Evolutionary conservation across 1,140 invertebrate genomes (phyloP).

Genomic region (Aricia agestis): DNA sequence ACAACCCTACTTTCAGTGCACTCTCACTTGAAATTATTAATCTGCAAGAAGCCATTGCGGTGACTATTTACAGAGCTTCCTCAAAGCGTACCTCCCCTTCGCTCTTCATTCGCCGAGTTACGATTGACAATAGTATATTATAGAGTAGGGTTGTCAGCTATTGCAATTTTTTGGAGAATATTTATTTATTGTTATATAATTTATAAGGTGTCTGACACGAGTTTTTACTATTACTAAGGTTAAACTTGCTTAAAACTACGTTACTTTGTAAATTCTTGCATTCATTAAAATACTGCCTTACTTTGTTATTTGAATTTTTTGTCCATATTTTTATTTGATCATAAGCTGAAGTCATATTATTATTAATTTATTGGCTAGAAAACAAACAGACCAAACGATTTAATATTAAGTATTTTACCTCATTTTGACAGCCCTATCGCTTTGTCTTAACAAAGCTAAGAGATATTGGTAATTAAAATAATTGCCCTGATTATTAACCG

Average conservation of each 20-base stretch:
- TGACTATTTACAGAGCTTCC: constrained; percentile 67
- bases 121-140: constrained; percentile 17
- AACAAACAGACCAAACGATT: too few species aligned
- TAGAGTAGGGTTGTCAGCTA: constrained; percentile 38
- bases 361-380: too few species aligned
- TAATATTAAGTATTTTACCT: too few species aligned
- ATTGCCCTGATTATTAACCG: constrained; percentile 58
- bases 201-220: too few species aligned
- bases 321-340: too few species aligned
- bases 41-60: constrained; percentile 64
- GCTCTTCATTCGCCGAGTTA: constrained; percentile 49
- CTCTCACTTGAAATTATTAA: constrained; percentile 66
- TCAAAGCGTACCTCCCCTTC: constrained; percentile 45
- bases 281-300: too few species aligned
- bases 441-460: constrained; percentile 41
- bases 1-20: constrained; percentile 22
- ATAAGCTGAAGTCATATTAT: too few species aligned
- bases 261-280: too few species aligned
- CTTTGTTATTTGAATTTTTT: too few species aligned
- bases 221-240: too few species aligned
- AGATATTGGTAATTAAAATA: constrained; percentile 71
- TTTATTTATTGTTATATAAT: neutral
- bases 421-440: constrained; percentile 39
- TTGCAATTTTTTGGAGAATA: neutral
- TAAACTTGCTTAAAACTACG: too few species aligned